Evolutionary conservation across 2,797 vertebrate genomes (phyloP).

Genomic region (Pitangus sulphuratus): DNA sequence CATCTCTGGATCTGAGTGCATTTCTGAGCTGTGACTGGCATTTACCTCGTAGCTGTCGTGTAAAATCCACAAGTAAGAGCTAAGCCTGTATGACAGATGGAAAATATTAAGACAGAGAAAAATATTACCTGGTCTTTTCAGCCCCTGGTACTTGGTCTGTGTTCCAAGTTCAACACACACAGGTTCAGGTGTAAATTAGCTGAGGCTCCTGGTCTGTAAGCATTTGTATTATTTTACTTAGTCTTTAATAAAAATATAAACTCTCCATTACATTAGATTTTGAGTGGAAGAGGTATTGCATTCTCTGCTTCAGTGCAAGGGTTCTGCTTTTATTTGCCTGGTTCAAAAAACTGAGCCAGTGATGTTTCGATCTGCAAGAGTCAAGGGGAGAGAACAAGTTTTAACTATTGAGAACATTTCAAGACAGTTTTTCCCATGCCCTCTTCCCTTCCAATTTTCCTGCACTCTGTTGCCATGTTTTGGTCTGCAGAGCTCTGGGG

Average conservation of each 20-base stretch:
- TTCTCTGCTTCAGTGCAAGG: background rate
- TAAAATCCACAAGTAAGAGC: background rate
- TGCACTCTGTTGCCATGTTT: background rate
- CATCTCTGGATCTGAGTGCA: background rate
- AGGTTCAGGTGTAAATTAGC: background rate
- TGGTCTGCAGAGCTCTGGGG: background rate
- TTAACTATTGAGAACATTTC: background rate
- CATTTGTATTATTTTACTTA: background rate
- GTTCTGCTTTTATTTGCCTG: background rate
- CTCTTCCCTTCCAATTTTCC: background rate
- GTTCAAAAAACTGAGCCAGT: background rate
- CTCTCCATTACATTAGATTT: background rate
- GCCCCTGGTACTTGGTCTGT: background rate
- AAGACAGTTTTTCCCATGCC: background rate
- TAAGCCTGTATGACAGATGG: background rate
- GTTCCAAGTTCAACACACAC: background rate
- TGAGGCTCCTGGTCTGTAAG: background rate
- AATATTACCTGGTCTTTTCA: background rate
- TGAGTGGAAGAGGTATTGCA: background rate
- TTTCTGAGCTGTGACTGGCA: constrained; percentile 12
- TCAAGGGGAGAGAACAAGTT: background rate
- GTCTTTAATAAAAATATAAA: background rate
- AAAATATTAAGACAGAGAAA: background rate
- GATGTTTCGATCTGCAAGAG: background rate
- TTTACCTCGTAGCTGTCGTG: background rate